phyloP scores from a whole-genome alignment of 2,113 vertebrate genomes.

The Pica pica region DNA sequence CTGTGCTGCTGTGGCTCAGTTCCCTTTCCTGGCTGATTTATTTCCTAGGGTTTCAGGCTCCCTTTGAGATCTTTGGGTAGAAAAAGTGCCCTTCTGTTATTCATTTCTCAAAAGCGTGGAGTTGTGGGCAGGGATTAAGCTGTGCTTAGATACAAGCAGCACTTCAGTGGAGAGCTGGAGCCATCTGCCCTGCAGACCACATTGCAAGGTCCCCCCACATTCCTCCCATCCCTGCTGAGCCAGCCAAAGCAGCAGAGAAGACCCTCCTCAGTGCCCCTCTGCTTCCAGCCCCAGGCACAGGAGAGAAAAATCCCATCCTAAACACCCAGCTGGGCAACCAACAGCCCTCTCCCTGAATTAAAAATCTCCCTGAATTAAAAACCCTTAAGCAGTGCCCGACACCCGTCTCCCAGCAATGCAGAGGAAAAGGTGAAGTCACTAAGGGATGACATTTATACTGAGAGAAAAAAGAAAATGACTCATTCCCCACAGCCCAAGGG shows the following conservation, averaged over 20 bases:
- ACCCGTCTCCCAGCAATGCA: neutral
- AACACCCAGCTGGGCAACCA: neutral
- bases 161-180: neutral
- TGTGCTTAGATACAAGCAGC: neutral
- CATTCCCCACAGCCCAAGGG: neutral
- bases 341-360: neutral
- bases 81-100: neutral
- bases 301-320: neutral
- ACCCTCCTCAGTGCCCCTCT: neutral
- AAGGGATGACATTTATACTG: neutral
- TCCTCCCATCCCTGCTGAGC: neutral
- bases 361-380: neutral
- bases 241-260: neutral
- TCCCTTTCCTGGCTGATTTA: neutral
- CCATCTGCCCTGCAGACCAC: neutral
- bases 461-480: neutral
- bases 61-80: neutral
- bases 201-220: neutral
- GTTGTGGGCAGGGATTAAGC: neutral
- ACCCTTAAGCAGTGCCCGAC: neutral
- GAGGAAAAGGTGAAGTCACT: neutral
- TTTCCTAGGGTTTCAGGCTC: no score
- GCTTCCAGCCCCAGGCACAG: neutral
- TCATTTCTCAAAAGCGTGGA: accelerated
- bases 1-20: neutral